Base-by-base conservation (phyloP, 1,140 invertebrate genomes). In the Lanistes nyassanus region DNA sequence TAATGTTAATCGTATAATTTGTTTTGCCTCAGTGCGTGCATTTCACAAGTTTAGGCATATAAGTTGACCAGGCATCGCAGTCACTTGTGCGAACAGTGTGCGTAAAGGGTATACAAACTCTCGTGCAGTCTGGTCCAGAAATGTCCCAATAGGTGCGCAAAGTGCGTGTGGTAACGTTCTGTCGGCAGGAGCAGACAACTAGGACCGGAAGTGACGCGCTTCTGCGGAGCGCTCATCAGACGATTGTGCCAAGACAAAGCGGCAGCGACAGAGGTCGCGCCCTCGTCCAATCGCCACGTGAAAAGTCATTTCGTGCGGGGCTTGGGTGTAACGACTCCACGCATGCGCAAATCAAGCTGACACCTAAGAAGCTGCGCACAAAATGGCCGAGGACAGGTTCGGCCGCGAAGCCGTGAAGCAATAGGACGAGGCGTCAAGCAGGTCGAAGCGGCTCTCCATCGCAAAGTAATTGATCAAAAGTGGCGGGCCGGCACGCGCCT, bases 341-440 rank as follows among this genome's bases (percentile, higher is more conserved):
- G 70, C 70, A 58, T 53, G 31, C 70, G 36, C 70, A 72, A 72
- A 72, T 72, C 70, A 72, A 72, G 34, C 70, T 72, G 70, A 72
- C 70, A 72, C 69, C 51, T n/a, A 39, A 42, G 56, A 55, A 62
- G 55, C 34, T 29, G n/a, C 16, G n/a, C 29, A 34, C 70, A 72
- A 72, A 72, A 72, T 72, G 70, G 70, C 55, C 70, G 70, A 53
- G 55, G 70, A 72, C 70, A 72, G 70, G 65, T 42, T 39, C 4
- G 34, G 3, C 4, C 13, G 55, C 34, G 70, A 72, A 72, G 70
- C 70, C 60, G 70, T 58, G 70, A 72, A 72, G 29, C 70, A 37
- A 72, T 72, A 37, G 70, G 39, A 56, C 34, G 36, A 72, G 70
- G 70, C 70, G 70, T 72, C 34, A 72, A 60, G 37, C 55, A 56